Conservation (phyloP, 2,113 vertebrate genomes). For the Urocitellus parryii region DNA sequence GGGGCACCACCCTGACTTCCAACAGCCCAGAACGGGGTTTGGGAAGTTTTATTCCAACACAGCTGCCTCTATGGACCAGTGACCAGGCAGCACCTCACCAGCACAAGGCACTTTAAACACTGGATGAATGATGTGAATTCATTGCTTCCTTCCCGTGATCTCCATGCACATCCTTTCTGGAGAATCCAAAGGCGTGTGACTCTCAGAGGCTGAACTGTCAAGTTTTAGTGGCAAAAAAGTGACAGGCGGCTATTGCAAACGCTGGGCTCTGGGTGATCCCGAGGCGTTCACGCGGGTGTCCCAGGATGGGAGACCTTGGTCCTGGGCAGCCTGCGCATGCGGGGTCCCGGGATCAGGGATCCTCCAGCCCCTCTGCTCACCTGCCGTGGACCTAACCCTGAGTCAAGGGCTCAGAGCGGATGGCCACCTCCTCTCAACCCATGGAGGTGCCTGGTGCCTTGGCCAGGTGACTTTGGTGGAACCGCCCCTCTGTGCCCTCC, state of each 20-base stretch:
- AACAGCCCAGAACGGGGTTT: not conserved
- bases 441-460: not conserved
- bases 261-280: not conserved
- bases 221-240: not conserved
- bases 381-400: not conserved
- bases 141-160: not conserved
- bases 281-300: fast-evolving
- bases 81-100: not conserved
- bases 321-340: fast-evolving
- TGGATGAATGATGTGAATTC: not conserved
- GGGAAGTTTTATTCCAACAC: not conserved
- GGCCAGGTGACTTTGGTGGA: not conserved
- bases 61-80: not conserved
- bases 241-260: too few species aligned
- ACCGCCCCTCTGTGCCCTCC: fast-evolving
- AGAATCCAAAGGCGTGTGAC: not conserved
- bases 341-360: fast-evolving
- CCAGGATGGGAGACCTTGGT: not conserved
- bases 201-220: not conserved
- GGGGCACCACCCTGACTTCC: not conserved
- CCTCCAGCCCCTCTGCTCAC: not conserved
- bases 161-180: not conserved
- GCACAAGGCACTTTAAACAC: not conserved
- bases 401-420: not conserved
- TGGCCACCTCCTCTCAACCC: not conserved